phyloP scores from a whole-genome alignment of 1,140 invertebrate species.

The Sesamia nonagrioides region DNA sequence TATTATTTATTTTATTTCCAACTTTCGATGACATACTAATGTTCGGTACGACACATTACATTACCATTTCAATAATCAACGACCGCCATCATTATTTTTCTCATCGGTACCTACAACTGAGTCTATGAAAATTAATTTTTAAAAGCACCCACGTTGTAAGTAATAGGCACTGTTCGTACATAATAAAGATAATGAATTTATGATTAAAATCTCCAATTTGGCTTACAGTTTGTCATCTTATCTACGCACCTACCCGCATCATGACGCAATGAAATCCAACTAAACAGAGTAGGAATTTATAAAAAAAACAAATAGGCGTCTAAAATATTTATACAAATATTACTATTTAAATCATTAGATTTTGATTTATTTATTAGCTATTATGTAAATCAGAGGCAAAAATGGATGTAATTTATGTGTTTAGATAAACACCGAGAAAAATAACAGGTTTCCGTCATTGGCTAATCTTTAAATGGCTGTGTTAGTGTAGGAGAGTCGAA shows the following conservation, averaged over 20 bases:
- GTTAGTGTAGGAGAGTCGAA: conserved; percentile 28
- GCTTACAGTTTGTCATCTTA: conserved; percentile 14
- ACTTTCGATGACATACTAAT: conserved; percentile 65
- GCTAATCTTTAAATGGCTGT: conserved; percentile 32
- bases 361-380: conserved; percentile 40
- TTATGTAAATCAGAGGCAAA: conserved; percentile 38
- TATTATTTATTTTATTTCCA: conserved; percentile 69
- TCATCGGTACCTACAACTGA: neutral
- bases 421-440: conserved; percentile 2
- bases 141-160: conserved; percentile 23
- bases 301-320: neutral
- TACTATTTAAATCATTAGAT: conserved; percentile 37
- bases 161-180: conserved; percentile 22
- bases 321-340: conserved; percentile 31
- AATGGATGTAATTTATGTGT: conserved; percentile 27
- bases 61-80: conserved; percentile 28
- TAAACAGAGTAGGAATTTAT: conserved; percentile 29
- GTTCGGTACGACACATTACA: conserved; percentile 54
- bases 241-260: conserved; percentile 28
- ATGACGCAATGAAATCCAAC: conserved; percentile 27
- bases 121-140: conserved; percentile 13
- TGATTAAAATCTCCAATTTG: conserved; percentile 18
- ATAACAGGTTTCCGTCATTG: conserved; percentile 26
- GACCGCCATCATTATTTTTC: neutral
- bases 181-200: conserved; percentile 42